These are phyloP conservation scores for Channallabes apus DNA, from an alignment of 2,797 vertebrate species.

Conservation along the genomic window DNA sequence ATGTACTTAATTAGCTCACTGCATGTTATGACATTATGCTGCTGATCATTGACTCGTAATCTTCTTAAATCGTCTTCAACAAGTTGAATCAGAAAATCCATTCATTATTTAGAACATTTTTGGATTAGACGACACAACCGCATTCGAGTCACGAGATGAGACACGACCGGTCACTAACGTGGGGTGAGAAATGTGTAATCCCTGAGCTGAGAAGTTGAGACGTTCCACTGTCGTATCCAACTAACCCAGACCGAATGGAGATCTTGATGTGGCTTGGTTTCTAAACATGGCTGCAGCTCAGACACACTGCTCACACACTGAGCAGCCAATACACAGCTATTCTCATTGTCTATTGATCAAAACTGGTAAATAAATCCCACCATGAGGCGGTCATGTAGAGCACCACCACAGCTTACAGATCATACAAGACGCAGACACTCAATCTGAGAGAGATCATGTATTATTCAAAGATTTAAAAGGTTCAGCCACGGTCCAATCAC, in stretches of 20 bases:
- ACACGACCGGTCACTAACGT: not conserved
- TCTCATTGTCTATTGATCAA: slow-evolving; percentile 40
- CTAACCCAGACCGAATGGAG: not conserved
- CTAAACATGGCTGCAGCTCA: slow-evolving; percentile 5
- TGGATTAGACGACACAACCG: not conserved
- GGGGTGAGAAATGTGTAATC: not conserved
- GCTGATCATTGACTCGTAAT: not conserved
- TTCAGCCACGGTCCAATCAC: slow-evolving; percentile 46
- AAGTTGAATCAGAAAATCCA: no score
- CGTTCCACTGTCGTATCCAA: not conserved
- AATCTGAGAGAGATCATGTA: slow-evolving; percentile 49
- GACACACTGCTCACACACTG: not conserved
- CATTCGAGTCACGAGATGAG: not conserved
- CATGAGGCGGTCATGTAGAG: slow-evolving; percentile 37
- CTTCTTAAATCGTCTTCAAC: not conserved
- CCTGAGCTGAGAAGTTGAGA: not conserved
- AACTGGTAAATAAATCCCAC: slow-evolving; percentile 34
- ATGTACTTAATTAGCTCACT: not conserved
- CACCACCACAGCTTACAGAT: slow-evolving; percentile 32
- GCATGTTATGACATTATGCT: no score
- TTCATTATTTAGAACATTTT: not conserved
- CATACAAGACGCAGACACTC: slow-evolving; percentile 49
- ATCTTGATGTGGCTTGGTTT: slow-evolving; percentile 14
- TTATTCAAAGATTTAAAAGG: slow-evolving; percentile 50
- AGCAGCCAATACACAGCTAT: slow-evolving; percentile 25